phyloP scores from a whole-genome alignment of 2,888 invertebrate species.

The Chydorus sphaericus region DNA sequence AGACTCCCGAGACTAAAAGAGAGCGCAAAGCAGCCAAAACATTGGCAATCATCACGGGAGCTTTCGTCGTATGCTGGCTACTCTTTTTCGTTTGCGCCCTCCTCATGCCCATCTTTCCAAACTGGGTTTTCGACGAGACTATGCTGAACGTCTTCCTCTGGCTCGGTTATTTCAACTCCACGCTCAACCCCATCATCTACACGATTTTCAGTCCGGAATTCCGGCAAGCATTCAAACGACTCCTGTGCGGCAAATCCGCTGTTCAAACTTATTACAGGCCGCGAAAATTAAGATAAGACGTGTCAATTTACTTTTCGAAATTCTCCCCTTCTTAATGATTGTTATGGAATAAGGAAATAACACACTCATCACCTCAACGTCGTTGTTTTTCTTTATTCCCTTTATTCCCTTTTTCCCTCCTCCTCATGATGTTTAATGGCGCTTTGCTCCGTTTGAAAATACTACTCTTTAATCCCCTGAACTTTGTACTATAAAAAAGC shows the following conservation, averaged over 20 bases:
- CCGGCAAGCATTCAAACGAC: slow-evolving; percentile 73
- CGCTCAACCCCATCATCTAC: slow-evolving; percentile 80
- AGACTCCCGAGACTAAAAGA: slow-evolving; percentile 70
- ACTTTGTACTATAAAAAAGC: no score
- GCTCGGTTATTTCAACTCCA: slow-evolving; percentile 84
- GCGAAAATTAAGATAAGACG: no score
- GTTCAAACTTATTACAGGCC: slow-evolving; percentile 18
- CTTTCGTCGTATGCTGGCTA: slow-evolving; percentile 85
- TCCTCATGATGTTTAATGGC: no score
- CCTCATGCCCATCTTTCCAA: slow-evolving; percentile 60
- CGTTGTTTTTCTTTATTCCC: no score
- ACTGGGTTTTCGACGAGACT: slow-evolving; percentile 52
- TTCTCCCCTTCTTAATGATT: no score
- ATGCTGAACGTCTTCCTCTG: slow-evolving; percentile 65
- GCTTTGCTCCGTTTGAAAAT: no score
- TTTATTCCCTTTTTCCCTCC: no score
- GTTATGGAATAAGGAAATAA: no score
- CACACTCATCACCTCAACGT: no score
- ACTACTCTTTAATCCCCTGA: no score
- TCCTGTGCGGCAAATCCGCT: slow-evolving; percentile 46
- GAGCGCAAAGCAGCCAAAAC: slow-evolving; percentile 91
- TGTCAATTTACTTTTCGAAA: no score
- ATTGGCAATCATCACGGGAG: slow-evolving; percentile 90
- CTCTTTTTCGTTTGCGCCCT: slow-evolving; percentile 85
- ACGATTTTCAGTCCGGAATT: slow-evolving; percentile 91